Percentiles rank a stretch among this genome's conserved stretches.
phyloP scores from a whole-genome alignment of 2,113 vertebrate species.

The Uria aalge region DNA sequence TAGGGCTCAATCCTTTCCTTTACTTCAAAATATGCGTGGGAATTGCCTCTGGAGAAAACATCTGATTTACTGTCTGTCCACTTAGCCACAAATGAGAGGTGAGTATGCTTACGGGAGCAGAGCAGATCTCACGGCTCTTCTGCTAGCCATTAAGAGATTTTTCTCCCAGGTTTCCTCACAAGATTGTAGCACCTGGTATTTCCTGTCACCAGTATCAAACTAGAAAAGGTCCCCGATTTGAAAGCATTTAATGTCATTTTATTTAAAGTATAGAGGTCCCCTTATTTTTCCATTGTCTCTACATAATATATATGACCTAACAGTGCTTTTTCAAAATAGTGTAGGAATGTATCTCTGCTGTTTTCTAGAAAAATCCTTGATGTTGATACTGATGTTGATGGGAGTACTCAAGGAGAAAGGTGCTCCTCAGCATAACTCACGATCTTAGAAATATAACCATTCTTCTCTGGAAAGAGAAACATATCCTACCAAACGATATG shows the following conservation, averaged over 20 bases:
- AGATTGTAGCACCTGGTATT: not conserved
- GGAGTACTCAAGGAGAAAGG: not conserved
- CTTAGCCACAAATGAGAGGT: not conserved
- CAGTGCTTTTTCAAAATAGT: not conserved
- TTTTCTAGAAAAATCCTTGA: not conserved
- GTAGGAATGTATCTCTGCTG: not conserved
- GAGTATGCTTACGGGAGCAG: not conserved
- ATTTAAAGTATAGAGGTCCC: not conserved
- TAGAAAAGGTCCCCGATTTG: not conserved
- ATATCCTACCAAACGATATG: not conserved
- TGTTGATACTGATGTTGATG: not conserved
- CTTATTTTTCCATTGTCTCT: not conserved
- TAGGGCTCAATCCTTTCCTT: not conserved
- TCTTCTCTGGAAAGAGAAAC: not conserved
- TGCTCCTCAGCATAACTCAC: not conserved
- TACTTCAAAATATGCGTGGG: not conserved
- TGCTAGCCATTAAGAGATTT: not conserved
- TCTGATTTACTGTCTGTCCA: not conserved
- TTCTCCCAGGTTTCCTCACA: not conserved
- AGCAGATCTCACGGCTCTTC: not conserved
- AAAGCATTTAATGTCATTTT: not conserved
- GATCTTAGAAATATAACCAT: not conserved
- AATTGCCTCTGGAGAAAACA: not conserved
- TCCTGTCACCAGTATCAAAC: not conserved
- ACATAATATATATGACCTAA: not conserved